A percentile compares a stretch with the other conserved stretches of the same genome.
Conservation (phyloP, 64 coral and sea anemone genomes). For the Trachythela sp. region DNA sequence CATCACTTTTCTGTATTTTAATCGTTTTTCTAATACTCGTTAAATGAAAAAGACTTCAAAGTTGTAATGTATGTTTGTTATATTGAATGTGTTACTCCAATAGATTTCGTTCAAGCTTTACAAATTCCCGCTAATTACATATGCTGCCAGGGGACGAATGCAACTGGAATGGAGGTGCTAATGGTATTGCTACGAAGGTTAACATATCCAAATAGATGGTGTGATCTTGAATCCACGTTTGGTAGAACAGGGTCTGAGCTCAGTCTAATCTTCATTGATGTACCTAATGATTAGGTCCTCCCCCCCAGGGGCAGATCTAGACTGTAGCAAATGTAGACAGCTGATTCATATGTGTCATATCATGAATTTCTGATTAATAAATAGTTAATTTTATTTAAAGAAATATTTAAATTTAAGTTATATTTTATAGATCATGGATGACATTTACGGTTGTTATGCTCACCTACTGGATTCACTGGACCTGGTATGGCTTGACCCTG, state of each 20-base stretch:
- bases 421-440: background rate
- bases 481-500: background rate
- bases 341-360: no score
- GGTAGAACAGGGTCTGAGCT: background rate
- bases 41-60: background rate
- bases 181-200: background rate
- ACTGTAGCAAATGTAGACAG: no score
- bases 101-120: background rate
- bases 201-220: slow-evolving; percentile 5
- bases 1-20: background rate
- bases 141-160: background rate
- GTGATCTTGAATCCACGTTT: background rate
- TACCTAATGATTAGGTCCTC: background rate
- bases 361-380: background rate
- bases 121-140: background rate
- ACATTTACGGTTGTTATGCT: background rate
- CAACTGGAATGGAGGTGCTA: background rate
- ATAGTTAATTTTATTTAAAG: background rate
- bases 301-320: no score
- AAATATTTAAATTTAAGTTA: background rate
- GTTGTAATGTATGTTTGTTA: background rate
- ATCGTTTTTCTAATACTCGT: background rate
- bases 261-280: background rate
- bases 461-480: background rate
- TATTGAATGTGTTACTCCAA: background rate